These are phyloP conservation scores for Muscina levida DNA, from an alignment of 2,888 invertebrate genomes.

Conservation along the genomic window DNA sequence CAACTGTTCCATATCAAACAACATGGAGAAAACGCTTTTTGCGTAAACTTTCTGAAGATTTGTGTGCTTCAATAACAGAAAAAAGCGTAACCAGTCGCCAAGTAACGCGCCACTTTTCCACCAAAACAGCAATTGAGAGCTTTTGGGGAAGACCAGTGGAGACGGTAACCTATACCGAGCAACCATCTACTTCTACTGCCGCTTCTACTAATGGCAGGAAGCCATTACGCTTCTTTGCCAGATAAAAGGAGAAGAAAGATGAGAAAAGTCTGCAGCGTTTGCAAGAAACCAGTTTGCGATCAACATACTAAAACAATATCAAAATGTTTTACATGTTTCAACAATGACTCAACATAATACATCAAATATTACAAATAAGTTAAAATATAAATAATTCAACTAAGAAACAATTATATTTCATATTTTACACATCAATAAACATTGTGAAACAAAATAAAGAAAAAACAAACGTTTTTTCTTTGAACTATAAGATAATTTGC, in stretches of 20 bases:
- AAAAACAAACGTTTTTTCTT: constrained; percentile 34
- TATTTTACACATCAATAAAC: no score
- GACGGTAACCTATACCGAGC: constrained; percentile 33
- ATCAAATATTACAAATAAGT: constrained; percentile 33
- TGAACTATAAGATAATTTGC: no score
- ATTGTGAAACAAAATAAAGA: no score
- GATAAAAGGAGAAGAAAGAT: background rate
- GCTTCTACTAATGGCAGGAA: constrained; percentile 41
- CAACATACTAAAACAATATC: constrained; percentile 50
- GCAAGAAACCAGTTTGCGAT: constrained; percentile 40
- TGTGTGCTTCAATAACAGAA: constrained; percentile 23
- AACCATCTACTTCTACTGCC: constrained; percentile 44
- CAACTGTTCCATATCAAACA: constrained; percentile 43
- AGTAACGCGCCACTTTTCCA: constrained; percentile 31
- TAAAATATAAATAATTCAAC: constrained; percentile 50
- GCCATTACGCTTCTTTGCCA: constrained; percentile 25
- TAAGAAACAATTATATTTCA: constrained; percentile 35
- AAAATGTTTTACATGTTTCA: constrained; percentile 35
- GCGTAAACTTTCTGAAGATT: constrained; percentile 41
- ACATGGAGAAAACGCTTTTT: constrained; percentile 34
- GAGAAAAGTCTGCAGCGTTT: background rate
- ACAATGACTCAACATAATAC: constrained; percentile 46
- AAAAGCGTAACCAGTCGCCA: constrained; percentile 16
- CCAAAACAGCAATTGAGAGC: constrained; percentile 13
- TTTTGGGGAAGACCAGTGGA: constrained; percentile 25